Percentiles rank a stretch among this genome's conserved stretches.
phyloP scores from a whole-genome alignment of 2,888 invertebrate genomes.

The Lasioglossum zephyrum region DNA sequence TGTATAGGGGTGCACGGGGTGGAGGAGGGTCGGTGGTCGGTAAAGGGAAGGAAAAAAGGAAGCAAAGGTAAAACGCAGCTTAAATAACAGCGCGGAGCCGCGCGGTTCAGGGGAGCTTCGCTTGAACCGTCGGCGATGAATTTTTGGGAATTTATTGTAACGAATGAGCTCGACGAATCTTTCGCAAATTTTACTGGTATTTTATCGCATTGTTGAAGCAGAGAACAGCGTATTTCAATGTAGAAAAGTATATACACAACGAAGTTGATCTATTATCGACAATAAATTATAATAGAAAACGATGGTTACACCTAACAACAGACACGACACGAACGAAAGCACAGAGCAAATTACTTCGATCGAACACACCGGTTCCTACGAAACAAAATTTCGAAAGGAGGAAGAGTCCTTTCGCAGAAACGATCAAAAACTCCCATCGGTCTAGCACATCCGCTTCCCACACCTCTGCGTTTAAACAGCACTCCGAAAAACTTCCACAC shows the following conservation, averaged over 20 bases:
- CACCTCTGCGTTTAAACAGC: background rate
- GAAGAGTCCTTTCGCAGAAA: background rate
- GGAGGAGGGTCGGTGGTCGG: slow-evolving; percentile 4
- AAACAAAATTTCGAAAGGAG: background rate
- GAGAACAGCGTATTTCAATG: background rate
- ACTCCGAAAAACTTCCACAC: background rate
- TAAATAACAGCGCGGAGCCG: slow-evolving; percentile 72
- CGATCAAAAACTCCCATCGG: background rate
- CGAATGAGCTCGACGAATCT: background rate
- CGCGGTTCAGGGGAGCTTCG: background rate
- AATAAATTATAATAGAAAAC: background rate
- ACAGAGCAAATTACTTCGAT: background rate
- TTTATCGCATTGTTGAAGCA: background rate
- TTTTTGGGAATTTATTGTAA: background rate
- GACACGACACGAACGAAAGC: background rate
- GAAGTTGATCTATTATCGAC: too few relatives aligned
- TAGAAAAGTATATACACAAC: background rate
- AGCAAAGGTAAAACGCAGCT: slow-evolving; percentile 72
- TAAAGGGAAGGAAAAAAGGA: slow-evolving; percentile 44
- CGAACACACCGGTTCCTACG: background rate
- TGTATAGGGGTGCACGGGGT: background rate
- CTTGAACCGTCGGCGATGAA: background rate
- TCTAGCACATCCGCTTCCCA: background rate
- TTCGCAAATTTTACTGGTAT: background rate
- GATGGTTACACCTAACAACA: background rate